These are phyloP conservation scores for Gila orcuttii DNA, from an alignment of 2,113 vertebrate species.

Conservation along the genomic window DNA sequence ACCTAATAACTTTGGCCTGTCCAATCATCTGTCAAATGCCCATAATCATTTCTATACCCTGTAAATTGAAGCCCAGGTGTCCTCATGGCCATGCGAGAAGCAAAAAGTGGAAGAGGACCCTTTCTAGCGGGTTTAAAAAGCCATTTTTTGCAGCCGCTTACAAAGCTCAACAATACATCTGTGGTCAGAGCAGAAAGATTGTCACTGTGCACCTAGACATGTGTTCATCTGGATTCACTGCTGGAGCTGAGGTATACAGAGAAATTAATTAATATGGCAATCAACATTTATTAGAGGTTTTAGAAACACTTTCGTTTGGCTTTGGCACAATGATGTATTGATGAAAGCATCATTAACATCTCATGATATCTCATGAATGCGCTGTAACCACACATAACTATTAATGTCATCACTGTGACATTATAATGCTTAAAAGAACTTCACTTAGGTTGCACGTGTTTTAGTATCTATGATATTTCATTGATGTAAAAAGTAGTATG, in stretches of 20 bases:
- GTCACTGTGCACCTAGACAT: conserved; percentile 32
- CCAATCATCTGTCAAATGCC: neutral
- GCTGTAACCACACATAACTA: conserved; percentile 3
- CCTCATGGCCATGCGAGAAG: neutral
- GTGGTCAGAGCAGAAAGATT: conserved; percentile 39
- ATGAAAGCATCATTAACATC: conserved; percentile 18
- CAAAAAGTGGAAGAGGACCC: neutral
- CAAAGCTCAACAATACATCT: conserved; percentile 45
- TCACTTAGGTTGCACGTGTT: neutral
- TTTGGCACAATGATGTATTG: neutral
- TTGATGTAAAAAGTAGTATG: neutral
- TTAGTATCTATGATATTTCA: neutral
- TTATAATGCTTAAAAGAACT: neutral
- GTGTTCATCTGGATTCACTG: neutral
- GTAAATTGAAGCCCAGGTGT: conserved; percentile 13
- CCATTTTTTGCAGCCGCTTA: conserved; percentile 44
- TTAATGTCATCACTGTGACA: neutral
- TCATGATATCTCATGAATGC: neutral
- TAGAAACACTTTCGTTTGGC: conserved; percentile 28
- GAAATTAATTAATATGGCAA: conserved; percentile 42
- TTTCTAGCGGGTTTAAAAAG: conserved; percentile 21
- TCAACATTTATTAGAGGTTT: conserved; percentile 37
- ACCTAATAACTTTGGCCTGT: neutral
- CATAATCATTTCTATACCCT: neutral
- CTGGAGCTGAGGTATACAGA: conserved; percentile 19